Conservation (phyloP, 2,113 vertebrate species). For the human (Homo sapiens) region DNA sequence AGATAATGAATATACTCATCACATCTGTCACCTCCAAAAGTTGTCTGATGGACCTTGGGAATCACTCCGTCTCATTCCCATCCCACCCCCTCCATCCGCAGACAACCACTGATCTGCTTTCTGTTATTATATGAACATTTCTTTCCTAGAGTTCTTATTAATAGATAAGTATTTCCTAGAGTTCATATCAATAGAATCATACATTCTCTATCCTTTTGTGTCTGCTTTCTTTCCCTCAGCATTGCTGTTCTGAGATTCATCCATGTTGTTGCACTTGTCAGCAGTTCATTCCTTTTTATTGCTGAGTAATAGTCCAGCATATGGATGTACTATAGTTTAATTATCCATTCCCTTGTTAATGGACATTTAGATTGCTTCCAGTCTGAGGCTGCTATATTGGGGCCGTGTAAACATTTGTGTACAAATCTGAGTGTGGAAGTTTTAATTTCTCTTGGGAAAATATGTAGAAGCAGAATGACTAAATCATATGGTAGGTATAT, state of each 20-base stretch:
- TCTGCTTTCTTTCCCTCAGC: not conserved
- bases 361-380: not conserved
- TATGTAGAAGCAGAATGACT: not conserved
- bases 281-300: not conserved
- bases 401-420: not conserved
- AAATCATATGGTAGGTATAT: not conserved
- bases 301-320: not conserved
- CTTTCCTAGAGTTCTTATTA: too few species aligned
- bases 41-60: not conserved
- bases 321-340: not conserved
- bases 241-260: not conserved
- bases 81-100: not conserved
- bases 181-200: not conserved
- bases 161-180: not conserved
- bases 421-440: not conserved
- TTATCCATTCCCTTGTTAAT: not conserved
- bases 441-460: not conserved
- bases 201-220: not conserved
- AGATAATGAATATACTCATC: not conserved
- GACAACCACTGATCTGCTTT: not conserved
- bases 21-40: not conserved
- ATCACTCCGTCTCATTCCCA: not conserved
- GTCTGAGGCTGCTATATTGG: not conserved
- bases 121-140: not conserved
- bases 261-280: not conserved